Evolutionary conservation across 1,140 invertebrate species (phyloP), one percentile per base, ranked within the genome.

Genomic region (Lasioglossum baleicum): DNA sequence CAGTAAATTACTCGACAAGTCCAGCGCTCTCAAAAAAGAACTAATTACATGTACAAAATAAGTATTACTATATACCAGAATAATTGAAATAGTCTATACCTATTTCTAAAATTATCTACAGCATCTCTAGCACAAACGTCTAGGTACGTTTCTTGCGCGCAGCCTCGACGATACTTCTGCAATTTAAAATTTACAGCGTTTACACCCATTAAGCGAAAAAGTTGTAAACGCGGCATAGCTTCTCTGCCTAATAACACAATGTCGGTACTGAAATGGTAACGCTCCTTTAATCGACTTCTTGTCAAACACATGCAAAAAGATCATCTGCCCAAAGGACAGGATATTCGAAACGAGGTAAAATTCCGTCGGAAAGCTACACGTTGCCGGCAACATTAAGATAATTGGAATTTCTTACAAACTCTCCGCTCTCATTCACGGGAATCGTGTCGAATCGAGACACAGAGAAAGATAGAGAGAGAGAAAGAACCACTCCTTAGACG

Each of bases 271-370:
- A 22, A 22, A 60, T 8, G 6, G 40, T 71, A 22, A 26, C 53
- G n/a, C 20, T 44, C 11, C n/a, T n/a, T 71, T 42, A 71, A 72
- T 61, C 58, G n/a, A 61, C 42, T 61, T 72, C 70, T 72, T 60
- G 69, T 35, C 26, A 7, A 35, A 42, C 26, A n/a, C 20, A 17
- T 7, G 10, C 3, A 40, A 44, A 11, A 51, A 67, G 22, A 53
- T 31, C 20, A 8, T 20, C 20, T 22, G 2, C n/a, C 40, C 7
- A 42, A 60, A 72, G 58, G 51, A 61, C 56, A 48, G 13, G 40
- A 15, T 53, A 31, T 17, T 31, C 58, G n/a, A 7, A 17, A 35
- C 17, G 13, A 56, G 11, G 11, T 20, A 35, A 35, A 31, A 53
- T 20, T 31, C 70, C n/a, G 17, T 26, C 35, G 4, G 42, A 17